Conservation (phyloP, 2,797 vertebrate genomes). For the Halcyon chelicuti region DNA sequence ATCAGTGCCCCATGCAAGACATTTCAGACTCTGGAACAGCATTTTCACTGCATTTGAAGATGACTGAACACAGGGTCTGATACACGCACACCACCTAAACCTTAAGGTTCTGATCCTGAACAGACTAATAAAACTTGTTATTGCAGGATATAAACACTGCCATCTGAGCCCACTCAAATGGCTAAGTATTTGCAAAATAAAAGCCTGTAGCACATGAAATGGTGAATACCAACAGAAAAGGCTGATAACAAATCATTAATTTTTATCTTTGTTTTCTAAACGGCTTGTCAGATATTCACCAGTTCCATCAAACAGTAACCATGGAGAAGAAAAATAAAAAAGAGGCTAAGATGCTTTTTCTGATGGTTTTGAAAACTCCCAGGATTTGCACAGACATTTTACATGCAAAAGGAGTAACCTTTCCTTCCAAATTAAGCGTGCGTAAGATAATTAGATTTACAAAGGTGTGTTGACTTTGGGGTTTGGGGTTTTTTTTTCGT, state of each 20-base stretch:
- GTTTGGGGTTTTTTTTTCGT: background rate
- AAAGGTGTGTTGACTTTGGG: background rate
- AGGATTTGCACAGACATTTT: background rate
- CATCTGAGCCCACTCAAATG: background rate
- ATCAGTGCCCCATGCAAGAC: background rate
- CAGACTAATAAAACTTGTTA: background rate
- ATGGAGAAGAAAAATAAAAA: background rate
- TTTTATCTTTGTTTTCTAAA: background rate
- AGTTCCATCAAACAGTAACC: background rate
- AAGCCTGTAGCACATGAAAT: background rate
- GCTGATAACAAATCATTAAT: background rate
- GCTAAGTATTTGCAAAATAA: background rate
- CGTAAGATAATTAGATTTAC: background rate
- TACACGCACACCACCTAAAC: background rate
- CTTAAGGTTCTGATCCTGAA: background rate
- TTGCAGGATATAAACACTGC: background rate
- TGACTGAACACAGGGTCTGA: background rate
- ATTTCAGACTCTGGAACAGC: background rate
- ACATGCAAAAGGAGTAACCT: background rate
- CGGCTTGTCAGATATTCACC: background rate
- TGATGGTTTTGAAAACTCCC: background rate
- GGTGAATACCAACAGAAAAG: background rate
- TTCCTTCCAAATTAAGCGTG: background rate
- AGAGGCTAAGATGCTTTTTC: background rate
- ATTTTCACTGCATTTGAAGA: background rate